These are phyloP conservation scores for Psilopsiagon aurifrons DNA, from an alignment of 2,113 vertebrate species.

Conservation along the genomic window DNA sequence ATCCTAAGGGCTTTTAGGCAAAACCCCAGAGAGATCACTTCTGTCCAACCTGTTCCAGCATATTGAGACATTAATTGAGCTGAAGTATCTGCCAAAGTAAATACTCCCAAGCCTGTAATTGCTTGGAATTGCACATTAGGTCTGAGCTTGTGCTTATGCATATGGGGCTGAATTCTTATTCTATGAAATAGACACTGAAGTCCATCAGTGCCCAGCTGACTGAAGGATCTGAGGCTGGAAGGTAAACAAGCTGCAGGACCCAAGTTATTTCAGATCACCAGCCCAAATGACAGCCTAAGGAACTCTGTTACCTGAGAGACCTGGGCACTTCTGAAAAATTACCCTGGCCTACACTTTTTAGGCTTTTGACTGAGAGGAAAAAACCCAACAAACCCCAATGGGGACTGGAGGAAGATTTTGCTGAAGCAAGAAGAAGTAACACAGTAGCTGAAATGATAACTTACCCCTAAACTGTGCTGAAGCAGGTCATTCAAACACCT, in stretches of 20 bases:
- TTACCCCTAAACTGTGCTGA: slow-evolving; percentile 24
- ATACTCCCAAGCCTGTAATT: rapidly evolving
- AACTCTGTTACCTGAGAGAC: neutral
- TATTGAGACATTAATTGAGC: neutral
- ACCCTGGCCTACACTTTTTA: neutral
- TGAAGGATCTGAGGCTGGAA: neutral
- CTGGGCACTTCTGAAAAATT: neutral
- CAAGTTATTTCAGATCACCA: neutral
- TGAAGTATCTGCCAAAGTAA: neutral
- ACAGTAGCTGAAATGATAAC: neutral
- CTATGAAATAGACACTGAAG: neutral
- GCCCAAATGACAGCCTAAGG: neutral
- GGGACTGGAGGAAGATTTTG: neutral
- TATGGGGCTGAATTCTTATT: neutral
- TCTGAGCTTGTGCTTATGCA: neutral
- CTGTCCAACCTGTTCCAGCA: neutral
- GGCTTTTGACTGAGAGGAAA: neutral
- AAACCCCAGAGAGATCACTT: neutral
- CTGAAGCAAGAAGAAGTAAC: neutral
- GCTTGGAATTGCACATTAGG: neutral
- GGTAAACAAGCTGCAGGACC: neutral
- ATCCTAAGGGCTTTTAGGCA: neutral
- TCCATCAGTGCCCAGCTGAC: neutral
- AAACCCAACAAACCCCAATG: too few relatives aligned
- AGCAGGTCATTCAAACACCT: slow-evolving; percentile 32